Conservation (phyloP, 1,140 invertebrate species). For the Nylanderia fulva region DNA sequence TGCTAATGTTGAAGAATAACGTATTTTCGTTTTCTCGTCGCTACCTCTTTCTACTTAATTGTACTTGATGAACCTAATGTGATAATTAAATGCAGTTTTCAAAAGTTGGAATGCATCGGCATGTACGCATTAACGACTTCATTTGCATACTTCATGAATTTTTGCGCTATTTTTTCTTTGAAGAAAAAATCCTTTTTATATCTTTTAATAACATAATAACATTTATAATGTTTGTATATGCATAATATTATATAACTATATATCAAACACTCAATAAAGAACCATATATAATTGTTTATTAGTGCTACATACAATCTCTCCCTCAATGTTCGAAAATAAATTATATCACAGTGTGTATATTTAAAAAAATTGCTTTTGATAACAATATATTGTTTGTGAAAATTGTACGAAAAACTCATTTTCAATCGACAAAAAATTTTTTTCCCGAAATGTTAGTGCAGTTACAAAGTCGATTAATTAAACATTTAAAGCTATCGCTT, state of each 20-base stretch:
- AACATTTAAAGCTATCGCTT: constrained; percentile 37
- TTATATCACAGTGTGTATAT: background rate
- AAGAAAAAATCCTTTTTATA: background rate
- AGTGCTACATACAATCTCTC: too few relatives aligned
- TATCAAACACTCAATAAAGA: background rate
- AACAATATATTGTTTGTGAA: background rate
- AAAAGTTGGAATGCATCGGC: background rate
- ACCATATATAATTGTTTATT: background rate
- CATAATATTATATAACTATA: background rate
- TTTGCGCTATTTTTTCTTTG: background rate
- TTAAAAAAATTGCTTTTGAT: background rate
- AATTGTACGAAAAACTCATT: background rate
- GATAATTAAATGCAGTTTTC: constrained; percentile 45
- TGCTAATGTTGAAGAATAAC: constrained; percentile 23
- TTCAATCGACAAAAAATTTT: background rate
- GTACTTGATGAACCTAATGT: constrained; percentile 36
- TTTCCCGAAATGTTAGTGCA: background rate
- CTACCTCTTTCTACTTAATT: background rate
- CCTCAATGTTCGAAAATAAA: too few relatives aligned
- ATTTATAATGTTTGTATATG: background rate
- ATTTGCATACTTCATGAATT: constrained; percentile 14
- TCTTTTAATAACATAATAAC: constrained; percentile 25
- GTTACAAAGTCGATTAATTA: constrained; percentile 34
- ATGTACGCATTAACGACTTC: constrained; percentile 10
- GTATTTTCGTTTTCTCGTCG: constrained; percentile 14